Percentiles rank a stretch among this genome's conserved stretches.
Conservation (phyloP, 2,113 vertebrate genomes). For the Oryzias woworae region DNA sequence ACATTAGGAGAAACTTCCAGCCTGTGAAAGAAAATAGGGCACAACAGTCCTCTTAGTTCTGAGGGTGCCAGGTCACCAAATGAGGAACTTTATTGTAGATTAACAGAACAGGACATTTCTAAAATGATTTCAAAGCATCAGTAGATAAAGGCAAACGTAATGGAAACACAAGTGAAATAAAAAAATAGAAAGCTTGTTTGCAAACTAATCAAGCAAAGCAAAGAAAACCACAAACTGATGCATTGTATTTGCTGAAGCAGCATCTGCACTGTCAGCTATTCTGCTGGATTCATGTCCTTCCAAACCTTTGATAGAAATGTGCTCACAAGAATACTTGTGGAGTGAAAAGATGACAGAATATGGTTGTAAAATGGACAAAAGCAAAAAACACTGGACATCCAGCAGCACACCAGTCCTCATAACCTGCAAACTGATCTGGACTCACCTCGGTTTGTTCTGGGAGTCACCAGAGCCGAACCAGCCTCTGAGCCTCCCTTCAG, state of each 20-base stretch:
- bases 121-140: slow-evolving; percentile 24
- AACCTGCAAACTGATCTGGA: slow-evolving; percentile 34
- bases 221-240: slow-evolving; percentile 17
- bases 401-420: too few relatives aligned
- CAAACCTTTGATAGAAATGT: slow-evolving; percentile 19
- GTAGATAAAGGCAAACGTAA: slow-evolving; percentile 27
- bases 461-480: slow-evolving; percentile 88
- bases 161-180: slow-evolving; percentile 41
- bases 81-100: slow-evolving; percentile 48
- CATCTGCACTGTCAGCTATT: slow-evolving; percentile 23
- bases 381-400: slow-evolving; percentile 9
- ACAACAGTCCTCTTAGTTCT: slow-evolving; percentile 92
- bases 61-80: slow-evolving; percentile 64
- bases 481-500: slow-evolving; percentile 81
- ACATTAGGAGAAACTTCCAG: slow-evolving; percentile 97
- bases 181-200: slow-evolving; percentile 51
- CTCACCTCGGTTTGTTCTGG: slow-evolving; percentile 93
- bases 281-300: slow-evolving; percentile 26
- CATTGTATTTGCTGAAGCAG: slow-evolving; percentile 42
- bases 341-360: slow-evolving; percentile 41
- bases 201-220: slow-evolving; percentile 64
- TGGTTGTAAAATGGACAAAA: slow-evolving; percentile 46
- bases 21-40: slow-evolving; percentile 94
- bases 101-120: slow-evolving; percentile 22
- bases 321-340: slow-evolving; percentile 10